Evolutionary conservation across 2,797 vertebrate species (phyloP).

Genomic region (Orientallactaga sibirica): DNA sequence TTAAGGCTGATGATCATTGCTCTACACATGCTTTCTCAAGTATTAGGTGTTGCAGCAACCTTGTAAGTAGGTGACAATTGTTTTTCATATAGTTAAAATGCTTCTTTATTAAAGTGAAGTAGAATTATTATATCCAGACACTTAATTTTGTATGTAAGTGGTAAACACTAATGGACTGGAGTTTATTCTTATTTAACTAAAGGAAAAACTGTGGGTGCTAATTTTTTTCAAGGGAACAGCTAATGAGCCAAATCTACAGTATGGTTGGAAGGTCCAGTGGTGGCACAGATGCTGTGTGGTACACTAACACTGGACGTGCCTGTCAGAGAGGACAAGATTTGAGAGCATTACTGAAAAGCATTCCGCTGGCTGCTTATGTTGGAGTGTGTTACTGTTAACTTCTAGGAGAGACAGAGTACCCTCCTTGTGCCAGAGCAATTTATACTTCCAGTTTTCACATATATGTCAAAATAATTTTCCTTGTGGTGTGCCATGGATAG

Average conservation of each 20-base stretch:
- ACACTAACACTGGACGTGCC: neutral
- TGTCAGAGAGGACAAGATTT: neutral
- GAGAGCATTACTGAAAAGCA: constrained; percentile 24
- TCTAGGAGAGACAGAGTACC: constrained; percentile 38
- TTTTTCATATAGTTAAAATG: constrained; percentile 48
- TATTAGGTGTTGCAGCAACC: neutral
- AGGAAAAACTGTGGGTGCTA: neutral
- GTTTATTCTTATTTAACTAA: constrained; percentile 32
- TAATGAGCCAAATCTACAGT: constrained; percentile 48
- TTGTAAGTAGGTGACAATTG: constrained; percentile 46
- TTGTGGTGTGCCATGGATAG: constrained; percentile 38
- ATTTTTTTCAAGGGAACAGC: neutral
- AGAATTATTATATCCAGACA: neutral
- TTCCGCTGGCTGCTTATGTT: neutral
- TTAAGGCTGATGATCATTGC: neutral
- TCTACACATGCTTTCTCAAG: neutral
- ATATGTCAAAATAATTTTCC: constrained; percentile 55
- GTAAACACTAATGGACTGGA: neutral
- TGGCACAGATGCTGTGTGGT: neutral
- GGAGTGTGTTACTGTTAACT: constrained; percentile 48
- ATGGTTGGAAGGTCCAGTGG: constrained; percentile 10
- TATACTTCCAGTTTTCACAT: constrained; percentile 53
- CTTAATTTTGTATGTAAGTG: neutral
- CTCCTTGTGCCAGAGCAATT: constrained; percentile 56
- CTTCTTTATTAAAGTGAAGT: constrained; percentile 38